Evolutionary conservation across 2,888 invertebrate genomes (phyloP).

Genomic region (Tuta absoluta): DNA sequence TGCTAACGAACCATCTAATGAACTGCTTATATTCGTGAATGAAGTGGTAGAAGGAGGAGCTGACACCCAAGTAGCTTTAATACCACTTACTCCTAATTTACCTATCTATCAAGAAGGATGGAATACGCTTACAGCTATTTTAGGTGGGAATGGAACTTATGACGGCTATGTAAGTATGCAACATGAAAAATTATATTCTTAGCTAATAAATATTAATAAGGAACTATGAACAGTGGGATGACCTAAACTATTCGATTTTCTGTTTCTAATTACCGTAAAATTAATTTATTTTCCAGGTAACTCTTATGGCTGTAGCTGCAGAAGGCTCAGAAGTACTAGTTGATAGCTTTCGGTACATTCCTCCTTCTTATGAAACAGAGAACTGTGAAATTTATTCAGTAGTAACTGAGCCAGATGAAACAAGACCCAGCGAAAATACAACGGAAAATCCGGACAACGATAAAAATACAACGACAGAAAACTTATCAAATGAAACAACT

Average conservation of each 20-base stretch:
- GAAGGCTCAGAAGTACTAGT: conserved; percentile 45
- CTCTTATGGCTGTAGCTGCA: conserved; percentile 47
- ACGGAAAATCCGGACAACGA: no score
- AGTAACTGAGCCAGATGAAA: conserved; percentile 22
- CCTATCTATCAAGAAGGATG: conserved; percentile 41
- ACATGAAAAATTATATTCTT: no score
- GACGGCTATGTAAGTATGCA: conserved; percentile 16
- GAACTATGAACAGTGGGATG: no score
- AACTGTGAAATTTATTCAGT: conserved; percentile 48
- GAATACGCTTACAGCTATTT: conserved; percentile 35
- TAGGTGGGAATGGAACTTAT: not conserved
- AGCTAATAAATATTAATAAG: no score
- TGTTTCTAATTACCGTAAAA: no score
- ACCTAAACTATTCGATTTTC: no score
- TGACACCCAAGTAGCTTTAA: conserved; percentile 33
- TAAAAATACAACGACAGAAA: no score
- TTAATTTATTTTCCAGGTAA: conserved; percentile 49
- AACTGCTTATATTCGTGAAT: conserved; percentile 47
- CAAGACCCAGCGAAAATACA: not conserved
- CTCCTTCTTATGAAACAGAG: conserved; percentile 38
- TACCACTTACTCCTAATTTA: conserved; percentile 19
- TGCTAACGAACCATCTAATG: conserved; percentile 37
- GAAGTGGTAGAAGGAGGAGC: conserved; percentile 34
- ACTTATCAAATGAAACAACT: no score
- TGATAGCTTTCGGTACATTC: conserved; percentile 58